phyloP scores from a whole-genome alignment of 1,140 invertebrate species.

The Brachionus plicatilis region DNA sequence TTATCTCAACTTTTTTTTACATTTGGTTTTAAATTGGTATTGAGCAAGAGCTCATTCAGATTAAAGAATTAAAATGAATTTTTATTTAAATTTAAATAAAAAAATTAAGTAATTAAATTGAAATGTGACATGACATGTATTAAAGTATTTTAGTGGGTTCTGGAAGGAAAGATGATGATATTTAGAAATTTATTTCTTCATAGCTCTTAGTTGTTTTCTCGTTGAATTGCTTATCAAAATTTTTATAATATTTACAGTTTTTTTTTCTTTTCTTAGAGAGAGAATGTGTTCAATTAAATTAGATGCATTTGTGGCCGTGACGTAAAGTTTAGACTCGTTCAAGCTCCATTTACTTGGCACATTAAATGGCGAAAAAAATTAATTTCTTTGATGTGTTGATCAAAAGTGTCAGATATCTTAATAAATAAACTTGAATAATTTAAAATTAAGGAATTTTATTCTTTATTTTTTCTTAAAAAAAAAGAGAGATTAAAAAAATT shows the following conservation, averaged over 20 bases:
- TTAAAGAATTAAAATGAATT: too few relatives aligned
- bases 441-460: background rate
- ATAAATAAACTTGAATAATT: background rate
- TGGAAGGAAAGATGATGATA: too few relatives aligned
- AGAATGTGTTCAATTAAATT: background rate
- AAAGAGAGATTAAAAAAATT: background rate
- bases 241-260: background rate
- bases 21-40: too few relatives aligned
- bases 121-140: too few relatives aligned
- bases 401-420: background rate
- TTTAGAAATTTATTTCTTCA: too few relatives aligned
- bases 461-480: background rate
- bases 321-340: background rate
- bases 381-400: background rate
- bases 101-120: too few relatives aligned
- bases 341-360: background rate
- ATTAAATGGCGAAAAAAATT: background rate
- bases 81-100: too few relatives aligned
- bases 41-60: too few relatives aligned
- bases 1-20: too few relatives aligned
- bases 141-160: too few relatives aligned
- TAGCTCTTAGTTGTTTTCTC: too few relatives aligned
- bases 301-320: background rate
- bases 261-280: background rate
- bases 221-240: background rate